Evolutionary conservation across 2,888 invertebrate genomes (phyloP).

Genomic region (Aleiodes leptofemur): DNA sequence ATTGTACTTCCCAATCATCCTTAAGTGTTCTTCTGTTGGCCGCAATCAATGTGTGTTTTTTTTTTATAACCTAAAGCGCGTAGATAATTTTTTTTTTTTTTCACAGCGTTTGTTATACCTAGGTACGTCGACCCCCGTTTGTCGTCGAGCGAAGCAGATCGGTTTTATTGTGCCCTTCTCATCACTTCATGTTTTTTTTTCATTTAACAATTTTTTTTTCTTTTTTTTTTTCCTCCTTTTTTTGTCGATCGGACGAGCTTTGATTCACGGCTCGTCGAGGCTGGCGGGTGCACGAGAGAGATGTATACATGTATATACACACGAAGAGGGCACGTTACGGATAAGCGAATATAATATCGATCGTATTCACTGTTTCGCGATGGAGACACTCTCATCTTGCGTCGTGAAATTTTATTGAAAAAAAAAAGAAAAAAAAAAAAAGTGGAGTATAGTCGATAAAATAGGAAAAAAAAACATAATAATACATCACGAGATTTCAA

Average conservation of each 20-base stretch:
- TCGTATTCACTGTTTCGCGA: conserved; percentile 54
- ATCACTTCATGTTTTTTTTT: conserved; percentile 47
- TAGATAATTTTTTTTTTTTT: conserved; percentile 31
- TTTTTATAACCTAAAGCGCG: conserved; percentile 16
- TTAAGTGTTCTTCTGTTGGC: conserved; percentile 9
- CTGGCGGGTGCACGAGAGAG: conserved; percentile 40
- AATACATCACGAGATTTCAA: background rate
- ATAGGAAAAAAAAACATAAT: background rate
- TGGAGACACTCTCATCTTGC: conserved; percentile 44
- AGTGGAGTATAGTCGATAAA: background rate
- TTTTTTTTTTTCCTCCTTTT: conserved; percentile 49
- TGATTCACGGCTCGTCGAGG: conserved; percentile 57
- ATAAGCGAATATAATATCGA: conserved; percentile 59
- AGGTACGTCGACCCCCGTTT: conserved; percentile 44
- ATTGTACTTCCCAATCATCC: no score
- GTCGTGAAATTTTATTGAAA: conserved; percentile 8
- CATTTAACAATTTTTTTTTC: conserved; percentile 42
- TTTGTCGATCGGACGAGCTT: conserved; percentile 57
- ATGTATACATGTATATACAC: conserved; percentile 34
- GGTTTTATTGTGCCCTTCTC: conserved; percentile 31
- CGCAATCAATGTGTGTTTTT: background rate
- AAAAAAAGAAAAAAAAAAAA: background rate
- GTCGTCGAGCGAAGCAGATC: conserved; percentile 35
- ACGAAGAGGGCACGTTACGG: conserved; percentile 52
- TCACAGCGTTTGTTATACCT: conserved; percentile 6